Evolutionary conservation across 2,113 vertebrate genomes (phyloP).

Genomic region (Bagarius yarrelli): DNA sequence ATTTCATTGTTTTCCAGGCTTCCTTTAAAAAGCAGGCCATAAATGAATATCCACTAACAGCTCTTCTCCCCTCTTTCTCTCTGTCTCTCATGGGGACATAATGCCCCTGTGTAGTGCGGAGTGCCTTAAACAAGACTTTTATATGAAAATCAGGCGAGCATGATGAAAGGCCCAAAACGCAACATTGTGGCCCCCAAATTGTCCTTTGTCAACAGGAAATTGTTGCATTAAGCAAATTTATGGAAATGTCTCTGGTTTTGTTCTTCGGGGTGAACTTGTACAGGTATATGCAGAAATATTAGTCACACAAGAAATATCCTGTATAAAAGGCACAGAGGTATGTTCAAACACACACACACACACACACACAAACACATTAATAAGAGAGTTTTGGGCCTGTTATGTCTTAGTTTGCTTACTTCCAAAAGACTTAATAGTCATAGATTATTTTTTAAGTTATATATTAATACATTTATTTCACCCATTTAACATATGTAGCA

Average conservation of each 20-base stretch:
- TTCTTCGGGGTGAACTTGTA: slow-evolving; percentile 68
- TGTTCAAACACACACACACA: slow-evolving; percentile 10
- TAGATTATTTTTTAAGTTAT: neutral
- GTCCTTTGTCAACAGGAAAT: slow-evolving; percentile 67
- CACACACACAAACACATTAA: neutral
- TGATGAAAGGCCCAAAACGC: slow-evolving; percentile 71
- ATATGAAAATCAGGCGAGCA: slow-evolving; percentile 74
- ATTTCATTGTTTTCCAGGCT: slow-evolving; percentile 70
- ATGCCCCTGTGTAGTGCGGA: slow-evolving; percentile 54
- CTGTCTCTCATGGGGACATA: slow-evolving; percentile 39
- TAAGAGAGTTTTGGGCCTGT: neutral
- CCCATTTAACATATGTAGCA: neutral
- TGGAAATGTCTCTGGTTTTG: slow-evolving; percentile 68
- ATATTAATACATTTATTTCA: neutral
- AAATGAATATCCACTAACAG: slow-evolving; percentile 65
- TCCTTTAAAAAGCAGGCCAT: slow-evolving; percentile 60
- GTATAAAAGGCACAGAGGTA: slow-evolving; percentile 18
- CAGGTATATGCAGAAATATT: slow-evolving; percentile 54
- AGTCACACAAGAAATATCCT: slow-evolving; percentile 32
- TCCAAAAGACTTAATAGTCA: neutral
- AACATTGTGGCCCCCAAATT: slow-evolving; percentile 67
- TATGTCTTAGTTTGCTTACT: neutral
- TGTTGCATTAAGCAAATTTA: slow-evolving; percentile 79
- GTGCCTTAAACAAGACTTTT: slow-evolving; percentile 73
- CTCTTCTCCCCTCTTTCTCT: slow-evolving; percentile 34